A percentile compares a stretch with the other conserved stretches of the same genome.
phyloP scores from a whole-genome alignment of 2,797 vertebrate species.

The Anableps anableps region DNA sequence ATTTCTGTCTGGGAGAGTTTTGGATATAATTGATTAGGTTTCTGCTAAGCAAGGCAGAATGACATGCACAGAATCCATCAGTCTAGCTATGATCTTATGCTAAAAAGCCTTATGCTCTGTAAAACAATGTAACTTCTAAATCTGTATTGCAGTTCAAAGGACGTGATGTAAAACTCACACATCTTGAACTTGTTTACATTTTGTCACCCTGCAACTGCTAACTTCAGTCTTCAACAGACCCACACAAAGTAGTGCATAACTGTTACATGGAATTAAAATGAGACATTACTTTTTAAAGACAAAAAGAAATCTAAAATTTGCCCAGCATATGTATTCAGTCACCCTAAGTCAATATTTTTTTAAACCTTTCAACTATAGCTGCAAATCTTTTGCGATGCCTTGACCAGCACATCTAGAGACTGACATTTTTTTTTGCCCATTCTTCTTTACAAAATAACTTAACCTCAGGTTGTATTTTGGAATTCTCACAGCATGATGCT shows the following conservation, averaged over 20 bases:
- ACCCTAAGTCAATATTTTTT: no score
- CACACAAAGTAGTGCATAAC: background rate
- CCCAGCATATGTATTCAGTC: no score
- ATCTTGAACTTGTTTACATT: background rate
- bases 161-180: background rate
- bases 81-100: background rate
- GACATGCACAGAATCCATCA: background rate
- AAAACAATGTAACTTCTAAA: background rate
- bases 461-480: no score
- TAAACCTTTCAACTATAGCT: no score
- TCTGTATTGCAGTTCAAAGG: background rate
- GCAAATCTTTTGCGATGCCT: no score
- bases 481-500: no score
- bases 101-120: background rate
- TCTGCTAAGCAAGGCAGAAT: background rate
- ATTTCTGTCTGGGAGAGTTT: constrained; percentile 1
- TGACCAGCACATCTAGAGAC: no score
- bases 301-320: background rate
- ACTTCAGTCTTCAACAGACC: background rate
- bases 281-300: background rate
- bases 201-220: background rate
- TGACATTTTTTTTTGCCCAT: no score
- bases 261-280: background rate
- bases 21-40: background rate
- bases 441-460: no score